phyloP scores from a whole-genome alignment of 2,797 vertebrate species.

The Paguma larvata region DNA sequence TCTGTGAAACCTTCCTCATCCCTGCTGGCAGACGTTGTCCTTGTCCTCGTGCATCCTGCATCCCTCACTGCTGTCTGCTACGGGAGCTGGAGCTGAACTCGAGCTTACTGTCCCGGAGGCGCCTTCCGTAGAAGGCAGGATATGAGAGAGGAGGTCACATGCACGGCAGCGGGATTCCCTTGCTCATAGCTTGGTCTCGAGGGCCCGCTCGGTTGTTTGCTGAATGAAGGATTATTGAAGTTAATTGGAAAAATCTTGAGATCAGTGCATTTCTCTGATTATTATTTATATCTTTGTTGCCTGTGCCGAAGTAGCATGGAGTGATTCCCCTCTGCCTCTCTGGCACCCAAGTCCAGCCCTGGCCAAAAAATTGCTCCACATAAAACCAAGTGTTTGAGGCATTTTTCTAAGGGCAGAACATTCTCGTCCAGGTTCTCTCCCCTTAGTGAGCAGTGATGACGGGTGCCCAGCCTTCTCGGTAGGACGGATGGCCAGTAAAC shows the following conservation, averaged over 20 bases:
- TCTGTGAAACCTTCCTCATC: not conserved
- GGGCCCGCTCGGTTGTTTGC: not conserved
- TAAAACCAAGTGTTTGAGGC: conserved; percentile 22
- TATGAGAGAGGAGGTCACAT: not conserved
- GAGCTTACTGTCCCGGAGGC: not conserved
- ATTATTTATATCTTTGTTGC: conserved; percentile 39
- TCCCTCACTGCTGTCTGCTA: not conserved
- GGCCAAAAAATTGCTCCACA: conserved; percentile 25
- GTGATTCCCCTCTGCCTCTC: not conserved
- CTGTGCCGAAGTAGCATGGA: not conserved
- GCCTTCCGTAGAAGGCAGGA: not conserved
- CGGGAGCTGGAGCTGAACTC: not conserved
- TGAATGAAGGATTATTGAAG: conserved; percentile 21
- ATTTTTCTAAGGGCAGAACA: conserved; percentile 44
- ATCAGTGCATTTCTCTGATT: conserved; percentile 6
- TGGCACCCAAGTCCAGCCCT: not conserved
- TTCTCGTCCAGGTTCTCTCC: not conserved
- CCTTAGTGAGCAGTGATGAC: not conserved
- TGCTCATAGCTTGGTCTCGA: not conserved
- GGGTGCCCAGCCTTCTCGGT: not conserved
- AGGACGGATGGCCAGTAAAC: conserved; percentile 35
- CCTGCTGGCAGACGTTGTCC: not conserved
- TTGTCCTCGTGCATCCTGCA: not conserved
- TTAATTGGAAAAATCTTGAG: conserved; percentile 52
- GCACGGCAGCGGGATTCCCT: not conserved